Base-by-base conservation (phyloP, 2,113 vertebrate genomes). In the Uria aalge region DNA sequence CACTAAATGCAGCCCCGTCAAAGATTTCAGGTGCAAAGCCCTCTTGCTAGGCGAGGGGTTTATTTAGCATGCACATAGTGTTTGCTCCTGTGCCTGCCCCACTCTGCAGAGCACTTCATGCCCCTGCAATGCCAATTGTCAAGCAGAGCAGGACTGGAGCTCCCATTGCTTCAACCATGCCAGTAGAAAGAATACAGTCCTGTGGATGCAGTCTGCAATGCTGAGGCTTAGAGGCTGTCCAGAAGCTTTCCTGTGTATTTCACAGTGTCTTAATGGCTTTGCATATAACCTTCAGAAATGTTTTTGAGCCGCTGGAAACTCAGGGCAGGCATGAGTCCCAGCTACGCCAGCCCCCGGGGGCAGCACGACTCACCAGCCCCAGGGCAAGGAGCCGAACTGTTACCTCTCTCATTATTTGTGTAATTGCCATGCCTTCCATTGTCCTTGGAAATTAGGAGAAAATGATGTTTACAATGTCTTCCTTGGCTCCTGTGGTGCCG, bases 361-460 rank as follows among this genome's bases (percentile, higher is more conserved):
- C 59, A 85, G 13, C 50, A 47, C 0, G 0, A 59, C 40, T 79
- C 47, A 67, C n/a, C 22, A 57, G 32, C 64, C 8, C 0, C 55
- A 77, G 36, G 34, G n/a, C 27, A 3, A 72, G 59, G 18, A 80
- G 17, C 24, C 2, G 2, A 66, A 24, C 50, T 63, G 38, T 67
- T 75, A 13, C 13, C 47, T 60, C 68, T 38, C 50, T 82, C 43
- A 29, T 87, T 71, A 71, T 38, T 78, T 1, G 1, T 6, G 3
- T 59, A 60, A 89, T 85, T 80, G 43, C 4, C 5, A 47, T 68
- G 57, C 32, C 55, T 96, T 80, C 41, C 12, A 4, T 41, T 55
- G 68, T 85, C 67, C 63, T 93, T 86, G 71, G 67, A 96, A 96
- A 96, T 69, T 10, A 83, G 55, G 69, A 81, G 43, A 76, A 95